Base-by-base conservation (phyloP, 1,140 invertebrate species). In the Drosophila grimshawi region DNA sequence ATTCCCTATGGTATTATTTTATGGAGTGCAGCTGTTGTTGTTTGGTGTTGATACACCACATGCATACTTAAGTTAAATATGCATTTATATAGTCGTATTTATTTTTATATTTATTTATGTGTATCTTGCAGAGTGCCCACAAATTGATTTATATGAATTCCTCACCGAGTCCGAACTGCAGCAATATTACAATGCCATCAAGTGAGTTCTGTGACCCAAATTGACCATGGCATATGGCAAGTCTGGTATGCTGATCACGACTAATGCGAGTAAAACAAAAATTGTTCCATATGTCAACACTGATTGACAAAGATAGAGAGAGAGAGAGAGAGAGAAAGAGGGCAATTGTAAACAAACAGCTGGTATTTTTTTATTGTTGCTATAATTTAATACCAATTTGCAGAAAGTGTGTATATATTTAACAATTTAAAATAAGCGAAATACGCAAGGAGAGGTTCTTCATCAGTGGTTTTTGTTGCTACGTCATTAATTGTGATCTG, bases 161-260 rank as follows among this genome's bases (percentile, higher is more conserved):
- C 94, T 98, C 61, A 95, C 96, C 89, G 97, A 98, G 93, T 97
- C 97, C 32, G 97, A 98, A 92, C 94, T 98, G 10, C 96, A 97
- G 78, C 97, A 98, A 82, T 98, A 98, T 94, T 97, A 97, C 94
- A 94, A 94, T 91, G 93, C 93, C 78, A 94, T 94, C 79, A 94
- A 94, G 94, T 94, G 92, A 93, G 93, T 85, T 52, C 10, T 70
- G 11, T 88, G 80, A 83, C 80, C 72, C 45, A 76, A 82, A 60
- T 71, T 53, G 48, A 70, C 41, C 10, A 37, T 64, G 30, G 33
- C 37, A 41, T 10, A 10, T 6, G n/a, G 39, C 39, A 51, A 32
- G 32, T 8, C 35, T 46, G 11, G 37, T 60, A 73, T 46, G 48
- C 49, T 53, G 63, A 52, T 68, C 46, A 62, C 59, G 19, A 39